These are phyloP conservation scores for Ginglymostoma cirratum DNA, from an alignment of 2,113 vertebrate species.

Conservation along the genomic window DNA sequence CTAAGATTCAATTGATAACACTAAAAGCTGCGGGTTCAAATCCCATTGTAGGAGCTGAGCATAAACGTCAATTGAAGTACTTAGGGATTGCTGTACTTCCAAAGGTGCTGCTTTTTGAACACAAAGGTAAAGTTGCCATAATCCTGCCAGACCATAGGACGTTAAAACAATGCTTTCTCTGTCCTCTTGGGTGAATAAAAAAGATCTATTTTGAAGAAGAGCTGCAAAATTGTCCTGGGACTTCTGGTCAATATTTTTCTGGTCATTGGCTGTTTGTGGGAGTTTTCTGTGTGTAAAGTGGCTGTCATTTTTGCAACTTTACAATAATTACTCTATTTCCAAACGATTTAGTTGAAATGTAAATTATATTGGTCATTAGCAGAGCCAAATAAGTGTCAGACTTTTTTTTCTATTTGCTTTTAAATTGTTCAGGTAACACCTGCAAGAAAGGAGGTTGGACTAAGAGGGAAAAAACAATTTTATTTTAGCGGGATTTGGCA, in stretches of 20 bases:
- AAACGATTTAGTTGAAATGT: too few species aligned
- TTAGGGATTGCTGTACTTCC: not conserved
- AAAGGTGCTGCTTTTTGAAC: not conserved
- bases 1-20: not conserved
- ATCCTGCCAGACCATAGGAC: not conserved
- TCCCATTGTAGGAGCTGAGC: not conserved
- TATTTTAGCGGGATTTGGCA: not conserved
- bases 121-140: too few species aligned
- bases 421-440: not conserved
- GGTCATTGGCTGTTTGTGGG: too few species aligned
- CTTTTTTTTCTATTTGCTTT: not conserved
- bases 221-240: too few species aligned
- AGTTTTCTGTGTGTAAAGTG: too few species aligned
- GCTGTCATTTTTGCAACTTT: too few species aligned
- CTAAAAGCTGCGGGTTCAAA: not conserved
- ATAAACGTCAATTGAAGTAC: not conserved
- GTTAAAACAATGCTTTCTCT: not conserved
- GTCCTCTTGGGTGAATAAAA: not conserved
- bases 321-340: too few species aligned
- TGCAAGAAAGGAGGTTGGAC: not conserved
- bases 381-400: too few species aligned
- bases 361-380: too few species aligned
- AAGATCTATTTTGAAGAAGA: not conserved
- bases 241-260: too few species aligned
- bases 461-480: not conserved